Conservation (phyloP, 2,113 vertebrate species). For the Rhinichthys klamathensis region DNA sequence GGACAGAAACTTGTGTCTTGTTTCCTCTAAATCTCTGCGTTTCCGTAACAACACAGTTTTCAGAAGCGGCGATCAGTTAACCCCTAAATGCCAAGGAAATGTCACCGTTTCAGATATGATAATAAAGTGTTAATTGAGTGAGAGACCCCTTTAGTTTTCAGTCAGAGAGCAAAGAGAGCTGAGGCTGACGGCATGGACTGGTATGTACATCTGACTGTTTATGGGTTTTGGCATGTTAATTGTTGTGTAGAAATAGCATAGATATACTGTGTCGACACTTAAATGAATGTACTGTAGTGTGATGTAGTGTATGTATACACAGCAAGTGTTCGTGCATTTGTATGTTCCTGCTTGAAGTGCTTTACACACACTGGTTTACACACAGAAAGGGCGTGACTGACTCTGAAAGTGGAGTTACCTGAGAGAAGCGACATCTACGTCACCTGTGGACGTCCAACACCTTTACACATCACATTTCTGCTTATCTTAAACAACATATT, state of each 20-base stretch:
- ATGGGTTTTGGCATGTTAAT: background rate
- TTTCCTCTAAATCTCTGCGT: constrained; percentile 65
- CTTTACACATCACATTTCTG: background rate
- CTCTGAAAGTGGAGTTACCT: background rate
- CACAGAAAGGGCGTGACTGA: constrained; percentile 3
- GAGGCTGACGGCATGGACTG: constrained; percentile 28
- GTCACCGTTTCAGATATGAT: constrained; percentile 58
- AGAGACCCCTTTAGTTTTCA: constrained; percentile 47
- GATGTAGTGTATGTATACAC: background rate
- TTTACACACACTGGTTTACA: background rate
- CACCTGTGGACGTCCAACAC: background rate
- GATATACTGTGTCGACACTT: background rate
- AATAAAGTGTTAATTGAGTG: constrained; percentile 40
- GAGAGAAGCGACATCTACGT: background rate
- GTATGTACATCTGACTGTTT: constrained; percentile 39
- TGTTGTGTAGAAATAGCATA: background rate
- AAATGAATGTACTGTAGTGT: too few species aligned
- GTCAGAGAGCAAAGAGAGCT: constrained; percentile 23
- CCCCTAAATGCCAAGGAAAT: constrained; percentile 71
- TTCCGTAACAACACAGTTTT: constrained; percentile 69
- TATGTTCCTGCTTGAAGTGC: background rate
- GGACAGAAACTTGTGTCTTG: constrained; percentile 53
- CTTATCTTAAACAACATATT: background rate
- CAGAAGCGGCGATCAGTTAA: constrained; percentile 67
- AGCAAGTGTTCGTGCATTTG: background rate